Percentiles rank a stretch among this genome's conserved stretches.
These are phyloP conservation scores for Dryadula phaetusa DNA, from an alignment of 2,888 invertebrate species.

Conservation along the genomic window DNA sequence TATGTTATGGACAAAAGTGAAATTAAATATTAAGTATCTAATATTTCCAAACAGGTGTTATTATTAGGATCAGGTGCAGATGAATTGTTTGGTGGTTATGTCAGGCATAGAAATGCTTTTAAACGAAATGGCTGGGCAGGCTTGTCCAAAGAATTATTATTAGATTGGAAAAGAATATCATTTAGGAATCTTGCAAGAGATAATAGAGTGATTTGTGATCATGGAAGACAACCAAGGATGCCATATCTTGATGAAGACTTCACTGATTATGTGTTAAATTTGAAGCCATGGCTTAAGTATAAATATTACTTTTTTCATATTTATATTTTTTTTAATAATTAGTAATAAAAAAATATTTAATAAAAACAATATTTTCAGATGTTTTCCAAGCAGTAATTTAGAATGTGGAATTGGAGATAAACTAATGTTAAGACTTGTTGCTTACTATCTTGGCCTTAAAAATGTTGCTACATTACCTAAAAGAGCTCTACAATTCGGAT, in stretches of 20 bases:
- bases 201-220: slow-evolving; percentile 95
- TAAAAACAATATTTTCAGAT: slow-evolving; percentile 81
- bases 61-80: slow-evolving; percentile 98
- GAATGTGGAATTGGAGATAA: slow-evolving; percentile 96
- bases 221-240: slow-evolving; percentile 92
- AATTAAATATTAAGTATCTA: neutral
- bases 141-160: slow-evolving; percentile 85
- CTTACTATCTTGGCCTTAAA: slow-evolving; percentile 86
- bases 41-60: slow-evolving; percentile 84
- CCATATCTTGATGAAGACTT: slow-evolving; percentile 91
- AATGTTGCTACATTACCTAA: slow-evolving; percentile 90
- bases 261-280: slow-evolving; percentile 84
- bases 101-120: slow-evolving; percentile 91
- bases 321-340: neutral
- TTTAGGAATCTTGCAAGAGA: slow-evolving; percentile 97
- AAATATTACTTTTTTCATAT: slow-evolving; percentile 33
- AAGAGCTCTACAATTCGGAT: slow-evolving; percentile 98
- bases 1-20: neutral
- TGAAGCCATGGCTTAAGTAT: slow-evolving; percentile 89
- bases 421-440: slow-evolving; percentile 90
- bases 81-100: slow-evolving; percentile 98
- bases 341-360: neutral
- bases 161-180: slow-evolving; percentile 94
- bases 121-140: slow-evolving; percentile 83
- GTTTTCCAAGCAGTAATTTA: slow-evolving; percentile 83